A percentile compares a stretch with the other conserved stretches of the same genome.
phyloP scores from a whole-genome alignment of 1,140 invertebrate genomes.

The Cotesia vestalis region DNA sequence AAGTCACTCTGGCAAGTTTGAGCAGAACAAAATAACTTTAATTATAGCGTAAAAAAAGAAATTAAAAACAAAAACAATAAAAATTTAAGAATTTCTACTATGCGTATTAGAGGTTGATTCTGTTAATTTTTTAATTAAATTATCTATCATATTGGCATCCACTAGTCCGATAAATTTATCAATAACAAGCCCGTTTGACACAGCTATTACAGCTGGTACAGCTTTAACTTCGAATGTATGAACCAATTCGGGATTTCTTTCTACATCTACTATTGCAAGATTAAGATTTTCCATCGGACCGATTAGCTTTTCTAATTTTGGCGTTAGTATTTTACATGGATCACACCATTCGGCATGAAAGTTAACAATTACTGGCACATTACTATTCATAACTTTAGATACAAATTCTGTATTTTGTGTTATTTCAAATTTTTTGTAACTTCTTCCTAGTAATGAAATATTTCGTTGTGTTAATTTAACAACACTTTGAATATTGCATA shows the following conservation, averaged over 20 bases:
- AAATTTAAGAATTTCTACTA: conserved; percentile 38
- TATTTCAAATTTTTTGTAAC: conserved; percentile 67
- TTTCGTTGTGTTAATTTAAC: conserved; percentile 40
- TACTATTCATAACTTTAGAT: conserved; percentile 81
- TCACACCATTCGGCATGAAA: conserved; percentile 95
- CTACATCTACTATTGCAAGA: conserved; percentile 92
- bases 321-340: conserved; percentile 93
- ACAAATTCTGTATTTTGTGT: conserved; percentile 70
- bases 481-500: conserved; percentile 49
- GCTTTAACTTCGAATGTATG: conserved; percentile 87
- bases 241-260: conserved; percentile 85
- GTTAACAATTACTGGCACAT: conserved; percentile 84
- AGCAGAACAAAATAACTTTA: conserved; percentile 12
- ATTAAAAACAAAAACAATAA: conserved; percentile 1
- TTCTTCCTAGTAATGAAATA: conserved; percentile 49
- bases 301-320: conserved; percentile 85
- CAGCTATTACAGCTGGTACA: conserved; percentile 89
- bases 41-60: conserved; percentile 3
- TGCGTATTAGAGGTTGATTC: conserved; percentile 32
- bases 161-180: conserved; percentile 93
- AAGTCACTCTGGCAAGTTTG: conserved; percentile 21
- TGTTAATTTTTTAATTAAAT: conserved; percentile 80
- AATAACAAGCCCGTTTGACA: conserved; percentile 87
- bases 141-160: conserved; percentile 84
- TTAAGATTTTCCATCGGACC: conserved; percentile 80